Percentiles rank a stretch among this genome's conserved stretches.
These are phyloP conservation scores for Nephila pilipes DNA, from an alignment of 1,140 invertebrate species.

Conservation along the genomic window DNA sequence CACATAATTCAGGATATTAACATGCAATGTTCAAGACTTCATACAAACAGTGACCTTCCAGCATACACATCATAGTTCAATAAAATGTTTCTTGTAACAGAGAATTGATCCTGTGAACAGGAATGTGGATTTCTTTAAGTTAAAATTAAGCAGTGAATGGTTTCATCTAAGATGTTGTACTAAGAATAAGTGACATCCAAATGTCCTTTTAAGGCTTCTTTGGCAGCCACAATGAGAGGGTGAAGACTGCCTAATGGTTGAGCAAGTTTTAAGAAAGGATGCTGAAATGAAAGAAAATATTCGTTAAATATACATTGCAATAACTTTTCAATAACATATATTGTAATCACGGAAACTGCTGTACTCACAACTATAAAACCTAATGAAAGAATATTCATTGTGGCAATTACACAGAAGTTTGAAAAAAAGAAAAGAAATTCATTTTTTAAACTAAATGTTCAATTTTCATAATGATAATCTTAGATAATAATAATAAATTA, in stretches of 20 bases:
- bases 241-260: constrained; percentile 91
- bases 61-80: background rate
- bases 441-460: too few relatives aligned
- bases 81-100: background rate
- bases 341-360: too few relatives aligned
- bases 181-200: constrained; percentile 67
- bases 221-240: constrained; percentile 95
- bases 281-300: constrained; percentile 83
- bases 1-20: background rate
- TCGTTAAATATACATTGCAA: background rate
- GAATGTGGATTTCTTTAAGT: background rate
- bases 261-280: constrained; percentile 93
- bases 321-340: background rate
- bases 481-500: too few relatives aligned
- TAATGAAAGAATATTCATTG: too few relatives aligned
- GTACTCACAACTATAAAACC: too few relatives aligned
- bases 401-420: too few relatives aligned
- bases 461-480: too few relatives aligned
- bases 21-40: background rate
- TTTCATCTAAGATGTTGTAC: constrained; percentile 13
- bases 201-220: constrained; percentile 86
- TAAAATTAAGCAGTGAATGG: background rate
- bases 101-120: background rate
- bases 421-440: too few relatives aligned
- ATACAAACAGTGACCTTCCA: background rate